Evolutionary conservation across 2,113 vertebrate genomes (phyloP).

Genomic region (Chaetura pelagica): DNA sequence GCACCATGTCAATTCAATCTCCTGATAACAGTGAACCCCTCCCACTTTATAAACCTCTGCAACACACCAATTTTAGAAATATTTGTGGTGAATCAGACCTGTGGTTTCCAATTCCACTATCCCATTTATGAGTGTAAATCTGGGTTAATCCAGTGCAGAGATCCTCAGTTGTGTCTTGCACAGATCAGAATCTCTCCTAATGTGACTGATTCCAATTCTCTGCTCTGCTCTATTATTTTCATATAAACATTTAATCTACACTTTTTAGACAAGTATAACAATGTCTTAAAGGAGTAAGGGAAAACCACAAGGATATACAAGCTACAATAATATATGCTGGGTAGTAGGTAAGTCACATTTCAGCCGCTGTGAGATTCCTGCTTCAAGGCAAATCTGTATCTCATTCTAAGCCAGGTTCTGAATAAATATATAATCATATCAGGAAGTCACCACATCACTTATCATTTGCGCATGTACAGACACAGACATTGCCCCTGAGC

Average conservation of each 20-base stretch:
- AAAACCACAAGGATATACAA: neutral
- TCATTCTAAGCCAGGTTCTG: constrained; percentile 3
- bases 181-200: neutral
- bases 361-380: neutral
- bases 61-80: neutral
- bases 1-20: neutral
- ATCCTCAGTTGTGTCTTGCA: neutral
- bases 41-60: neutral
- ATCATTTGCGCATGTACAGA: neutral
- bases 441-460: neutral
- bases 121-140: neutral
- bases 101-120: neutral
- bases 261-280: neutral
- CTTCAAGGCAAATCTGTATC: neutral
- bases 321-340: neutral
- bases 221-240: neutral
- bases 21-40: neutral
- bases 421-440: neutral
- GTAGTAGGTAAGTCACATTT: neutral
- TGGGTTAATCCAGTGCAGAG: neutral
- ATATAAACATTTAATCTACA: neutral
- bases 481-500: neutral
- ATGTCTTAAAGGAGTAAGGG: neutral
- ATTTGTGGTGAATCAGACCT: neutral
- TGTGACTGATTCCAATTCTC: neutral